phyloP scores from a whole-genome alignment of 2,888 invertebrate species.

The Eupelmus urozonus region DNA sequence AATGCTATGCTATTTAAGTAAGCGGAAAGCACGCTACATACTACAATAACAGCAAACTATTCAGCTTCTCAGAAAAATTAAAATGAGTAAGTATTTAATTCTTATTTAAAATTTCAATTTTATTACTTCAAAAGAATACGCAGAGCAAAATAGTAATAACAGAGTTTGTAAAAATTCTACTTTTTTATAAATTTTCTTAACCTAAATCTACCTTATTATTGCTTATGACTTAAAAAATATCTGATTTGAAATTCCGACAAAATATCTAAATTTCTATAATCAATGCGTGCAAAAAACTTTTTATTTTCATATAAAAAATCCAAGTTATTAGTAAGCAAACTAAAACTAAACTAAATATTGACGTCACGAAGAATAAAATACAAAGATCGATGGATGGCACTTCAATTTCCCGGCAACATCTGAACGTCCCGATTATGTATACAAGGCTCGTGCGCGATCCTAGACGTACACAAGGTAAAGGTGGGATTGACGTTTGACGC shows the following conservation, averaged over 20 bases:
- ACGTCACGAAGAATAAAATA: not conserved
- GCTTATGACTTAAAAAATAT: too few relatives aligned
- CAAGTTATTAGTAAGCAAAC: too few relatives aligned
- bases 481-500: constrained; percentile 72
- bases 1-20: constrained; percentile 41
- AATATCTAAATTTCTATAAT: too few relatives aligned
- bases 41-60: constrained; percentile 26
- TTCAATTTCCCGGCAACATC: not conserved
- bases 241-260: too few relatives aligned
- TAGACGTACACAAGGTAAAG: not conserved
- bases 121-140: not conserved
- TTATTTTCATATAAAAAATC: too few relatives aligned
- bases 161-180: too few relatives aligned
- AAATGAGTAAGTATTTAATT: constrained; percentile 25
- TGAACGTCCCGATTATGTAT: constrained; percentile 9
- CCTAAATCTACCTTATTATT: too few relatives aligned
- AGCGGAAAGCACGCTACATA: constrained; percentile 54
- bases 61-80: constrained; percentile 25
- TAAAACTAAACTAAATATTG: not conserved
- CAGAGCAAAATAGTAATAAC: too few relatives aligned
- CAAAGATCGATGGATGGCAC: not conserved
- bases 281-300: too few relatives aligned
- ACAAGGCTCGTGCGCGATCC: not conserved
- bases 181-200: too few relatives aligned
- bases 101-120: constrained; percentile 33